phyloP scores from a whole-genome alignment of 2,113 vertebrate species.

The Pseudopodoces humilis region DNA sequence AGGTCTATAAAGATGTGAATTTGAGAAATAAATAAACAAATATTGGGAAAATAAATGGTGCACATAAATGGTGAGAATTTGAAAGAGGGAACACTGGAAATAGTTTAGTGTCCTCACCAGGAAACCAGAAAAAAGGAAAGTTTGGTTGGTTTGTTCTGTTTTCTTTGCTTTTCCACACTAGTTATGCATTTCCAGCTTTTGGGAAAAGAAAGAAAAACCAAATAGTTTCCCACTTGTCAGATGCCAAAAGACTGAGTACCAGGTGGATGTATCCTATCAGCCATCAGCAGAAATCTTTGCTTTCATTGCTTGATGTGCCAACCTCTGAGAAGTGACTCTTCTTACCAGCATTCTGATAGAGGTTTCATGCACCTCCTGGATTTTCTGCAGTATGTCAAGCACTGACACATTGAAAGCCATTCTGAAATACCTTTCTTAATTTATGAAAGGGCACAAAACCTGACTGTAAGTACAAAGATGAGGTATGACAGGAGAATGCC shows the following conservation, averaged over 20 bases:
- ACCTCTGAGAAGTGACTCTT: background rate
- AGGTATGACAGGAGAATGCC: background rate
- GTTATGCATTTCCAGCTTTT: accelerated
- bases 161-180: background rate
- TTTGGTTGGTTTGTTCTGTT: background rate
- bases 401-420: background rate
- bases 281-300: background rate
- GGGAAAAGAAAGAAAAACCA: background rate
- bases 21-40: background rate
- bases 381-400: background rate
- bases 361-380: background rate
- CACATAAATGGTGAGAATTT: background rate
- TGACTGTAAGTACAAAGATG: background rate
- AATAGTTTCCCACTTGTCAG: background rate
- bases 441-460: background rate
- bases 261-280: background rate
- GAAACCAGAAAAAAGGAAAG: background rate
- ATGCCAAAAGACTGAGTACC: background rate
- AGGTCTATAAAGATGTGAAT: background rate
- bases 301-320: background rate
- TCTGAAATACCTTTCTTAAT: background rate
- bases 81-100: background rate
- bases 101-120: background rate
- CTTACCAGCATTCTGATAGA: background rate
- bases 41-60: background rate